A percentile compares a stretch with the other conserved stretches of the same genome.
phyloP scores from a whole-genome alignment of 2,888 invertebrate species.

The Actias luna region DNA sequence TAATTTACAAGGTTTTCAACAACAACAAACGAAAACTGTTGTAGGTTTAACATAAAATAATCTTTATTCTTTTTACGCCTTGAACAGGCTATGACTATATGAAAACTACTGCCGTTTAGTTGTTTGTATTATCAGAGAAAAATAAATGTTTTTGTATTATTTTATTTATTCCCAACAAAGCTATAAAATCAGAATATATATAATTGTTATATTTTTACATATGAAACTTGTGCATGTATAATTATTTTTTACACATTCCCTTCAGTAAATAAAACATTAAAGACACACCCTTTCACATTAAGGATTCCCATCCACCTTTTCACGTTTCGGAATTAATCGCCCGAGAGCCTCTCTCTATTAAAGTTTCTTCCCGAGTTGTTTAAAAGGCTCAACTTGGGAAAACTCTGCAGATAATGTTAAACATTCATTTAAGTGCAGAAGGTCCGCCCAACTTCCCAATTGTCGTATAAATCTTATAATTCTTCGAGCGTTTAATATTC shows the following conservation, averaged over 20 bases:
- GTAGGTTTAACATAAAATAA: too few relatives aligned
- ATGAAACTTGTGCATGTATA: not conserved
- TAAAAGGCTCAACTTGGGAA: constrained; percentile 74
- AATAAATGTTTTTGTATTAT: too few relatives aligned
- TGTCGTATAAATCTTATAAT: constrained; percentile 78
- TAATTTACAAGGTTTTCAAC: too few relatives aligned
- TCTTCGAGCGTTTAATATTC: constrained; percentile 80
- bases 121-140: too few relatives aligned
- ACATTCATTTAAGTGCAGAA: constrained; percentile 78
- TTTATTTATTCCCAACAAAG: too few relatives aligned
- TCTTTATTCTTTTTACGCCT: too few relatives aligned
- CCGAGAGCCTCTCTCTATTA: constrained; percentile 76
- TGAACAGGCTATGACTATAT: too few relatives aligned
- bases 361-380: constrained; percentile 78
- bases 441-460: constrained; percentile 67
- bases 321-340: constrained; percentile 77
- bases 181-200: too few relatives aligned
- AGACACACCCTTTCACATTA: constrained; percentile 69
- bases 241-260: not conserved
- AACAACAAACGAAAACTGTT: too few relatives aligned
- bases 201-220: too few relatives aligned
- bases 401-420: constrained; percentile 79
- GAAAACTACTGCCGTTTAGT: too few relatives aligned
- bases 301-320: constrained; percentile 73
- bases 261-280: constrained; percentile 2